A percentile compares a stretch with the other conserved stretches of the same genome.
Conservation (phyloP, 2,888 invertebrate genomes). For the Melangyna quadrimaculata region DNA sequence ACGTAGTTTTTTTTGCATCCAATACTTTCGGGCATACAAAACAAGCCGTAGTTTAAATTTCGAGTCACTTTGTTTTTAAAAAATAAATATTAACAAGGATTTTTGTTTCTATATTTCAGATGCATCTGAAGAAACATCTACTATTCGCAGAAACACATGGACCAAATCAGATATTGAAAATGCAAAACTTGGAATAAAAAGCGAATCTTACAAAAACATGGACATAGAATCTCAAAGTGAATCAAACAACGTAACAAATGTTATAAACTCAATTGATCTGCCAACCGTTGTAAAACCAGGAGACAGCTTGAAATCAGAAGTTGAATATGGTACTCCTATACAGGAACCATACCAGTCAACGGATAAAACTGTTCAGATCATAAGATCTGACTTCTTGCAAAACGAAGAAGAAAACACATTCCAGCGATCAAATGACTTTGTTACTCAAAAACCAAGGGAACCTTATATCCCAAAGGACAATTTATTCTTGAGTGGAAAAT, state of each 20-base stretch:
- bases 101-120: constrained; percentile 19
- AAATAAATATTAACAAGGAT: too few relatives aligned
- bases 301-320: constrained; percentile 85
- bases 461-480: background rate
- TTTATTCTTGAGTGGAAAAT: constrained; percentile 81
- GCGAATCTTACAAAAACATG: constrained; percentile 3
- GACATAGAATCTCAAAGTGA: constrained; percentile 61
- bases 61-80: too few relatives aligned
- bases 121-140: constrained; percentile 24
- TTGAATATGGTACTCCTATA: constrained; percentile 82
- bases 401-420: constrained; percentile 83
- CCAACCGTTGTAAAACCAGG: constrained; percentile 81
- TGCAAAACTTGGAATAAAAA: constrained; percentile 28
- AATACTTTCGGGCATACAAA: too few relatives aligned
- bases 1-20: too few relatives aligned
- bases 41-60: too few relatives aligned
- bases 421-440: constrained; percentile 76
- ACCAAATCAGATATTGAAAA: constrained; percentile 76
- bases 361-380: constrained; percentile 82
- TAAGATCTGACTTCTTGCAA: constrained; percentile 83
- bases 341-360: constrained; percentile 82
- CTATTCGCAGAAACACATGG: constrained; percentile 78
- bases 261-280: constrained; percentile 76
- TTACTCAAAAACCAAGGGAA: background rate
- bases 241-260: constrained; percentile 82